A percentile compares a stretch with the other conserved stretches of the same genome.
phyloP scores from a whole-genome alignment of 1,140 invertebrate species.

The Philopotamus ludificatus region DNA sequence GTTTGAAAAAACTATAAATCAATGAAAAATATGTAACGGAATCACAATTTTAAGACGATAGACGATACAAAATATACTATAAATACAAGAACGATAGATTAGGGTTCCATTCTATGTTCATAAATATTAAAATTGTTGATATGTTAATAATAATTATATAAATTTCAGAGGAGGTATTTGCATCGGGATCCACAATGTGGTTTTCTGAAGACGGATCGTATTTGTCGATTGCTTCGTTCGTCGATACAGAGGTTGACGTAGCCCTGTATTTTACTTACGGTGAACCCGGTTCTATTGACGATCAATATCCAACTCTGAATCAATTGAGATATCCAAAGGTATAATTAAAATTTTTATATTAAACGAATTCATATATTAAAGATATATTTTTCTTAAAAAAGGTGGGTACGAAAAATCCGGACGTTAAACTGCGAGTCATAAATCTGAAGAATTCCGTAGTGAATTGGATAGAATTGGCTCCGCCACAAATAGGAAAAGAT shows the following conservation, averaged over 20 bases:
- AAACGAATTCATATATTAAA: not conserved
- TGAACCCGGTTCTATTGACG: conserved; percentile 61
- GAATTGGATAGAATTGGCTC: conserved; percentile 44
- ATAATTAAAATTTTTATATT: conserved; percentile 39
- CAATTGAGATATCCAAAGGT: conserved; percentile 88
- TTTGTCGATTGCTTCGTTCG: conserved; percentile 80
- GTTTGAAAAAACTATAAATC: no score
- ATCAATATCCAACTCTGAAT: conserved; percentile 67
- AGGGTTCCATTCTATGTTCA: no score
- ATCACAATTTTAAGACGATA: no score
- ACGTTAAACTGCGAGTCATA: conserved; percentile 48
- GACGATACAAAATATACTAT: no score
- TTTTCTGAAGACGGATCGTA: conserved; percentile 80
- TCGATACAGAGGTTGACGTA: conserved; percentile 70
- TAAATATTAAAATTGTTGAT: no score
- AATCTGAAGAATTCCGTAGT: conserved; percentile 43
- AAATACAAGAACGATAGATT: no score
- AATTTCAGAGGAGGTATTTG: conserved; percentile 83
- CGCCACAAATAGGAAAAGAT: conserved; percentile 49
- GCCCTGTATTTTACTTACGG: conserved; percentile 69
- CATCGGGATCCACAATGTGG: conserved; percentile 83
- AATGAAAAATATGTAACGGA: no score
- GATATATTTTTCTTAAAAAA: conserved; percentile 37
- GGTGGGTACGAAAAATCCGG: conserved; percentile 53
- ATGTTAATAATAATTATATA: not conserved